These are phyloP conservation scores for Galeruca laticollis DNA, from an alignment of 2,888 invertebrate genomes.

Conservation along the genomic window DNA sequence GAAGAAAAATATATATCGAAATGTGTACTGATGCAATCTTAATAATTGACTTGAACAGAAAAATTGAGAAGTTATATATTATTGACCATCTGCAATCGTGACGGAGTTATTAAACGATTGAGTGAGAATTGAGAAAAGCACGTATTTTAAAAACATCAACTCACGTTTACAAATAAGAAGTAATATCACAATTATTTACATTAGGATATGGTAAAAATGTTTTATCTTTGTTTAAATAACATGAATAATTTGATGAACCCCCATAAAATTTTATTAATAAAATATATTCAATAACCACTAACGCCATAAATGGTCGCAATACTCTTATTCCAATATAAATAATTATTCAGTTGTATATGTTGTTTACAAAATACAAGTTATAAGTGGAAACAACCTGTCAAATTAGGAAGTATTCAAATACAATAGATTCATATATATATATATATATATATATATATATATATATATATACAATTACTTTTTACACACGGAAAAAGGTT, in stretches of 20 bases:
- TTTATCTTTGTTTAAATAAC: too few relatives aligned
- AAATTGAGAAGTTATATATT: background rate
- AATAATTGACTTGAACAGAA: too few relatives aligned
- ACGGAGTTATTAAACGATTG: constrained; percentile 8
- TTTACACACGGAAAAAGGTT: too few relatives aligned
- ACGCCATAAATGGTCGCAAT: background rate
- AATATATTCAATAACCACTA: constrained; percentile 1
- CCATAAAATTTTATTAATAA: constrained; percentile 4
- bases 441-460: too few relatives aligned
- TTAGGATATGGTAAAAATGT: constrained; percentile 13
- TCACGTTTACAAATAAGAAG: constrained; percentile 17
- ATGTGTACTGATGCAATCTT: background rate
- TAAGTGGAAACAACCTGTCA: too few relatives aligned
- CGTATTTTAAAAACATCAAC: constrained; percentile 15
- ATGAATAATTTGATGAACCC: constrained; percentile 5
- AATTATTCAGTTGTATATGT: too few relatives aligned
- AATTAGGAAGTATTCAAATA: too few relatives aligned
- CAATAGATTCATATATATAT: too few relatives aligned
- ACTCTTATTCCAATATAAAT: background rate
- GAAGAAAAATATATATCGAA: too few relatives aligned
- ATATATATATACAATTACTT: too few relatives aligned
- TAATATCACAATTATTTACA: constrained; percentile 19
- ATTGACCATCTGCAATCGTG: constrained; percentile 7
- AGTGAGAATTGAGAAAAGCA: constrained; percentile 17
- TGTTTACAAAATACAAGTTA: too few relatives aligned